Conservation (phyloP, 1,140 invertebrate species). For the Bicyclus anynana region DNA sequence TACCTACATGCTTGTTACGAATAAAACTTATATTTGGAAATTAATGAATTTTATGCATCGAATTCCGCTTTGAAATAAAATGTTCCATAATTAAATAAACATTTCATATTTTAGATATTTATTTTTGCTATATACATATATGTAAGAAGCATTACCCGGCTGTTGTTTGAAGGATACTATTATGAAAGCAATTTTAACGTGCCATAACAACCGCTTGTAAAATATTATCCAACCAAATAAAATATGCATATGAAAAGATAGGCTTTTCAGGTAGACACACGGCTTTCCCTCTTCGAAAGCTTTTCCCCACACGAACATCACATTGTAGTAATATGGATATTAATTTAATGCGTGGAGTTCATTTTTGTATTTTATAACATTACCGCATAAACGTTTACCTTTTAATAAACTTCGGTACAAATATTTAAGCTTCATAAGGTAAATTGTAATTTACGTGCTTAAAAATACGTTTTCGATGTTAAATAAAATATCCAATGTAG, state of each 20-base stretch:
- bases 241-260: constrained; percentile 13
- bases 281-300: constrained; percentile 12
- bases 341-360: constrained; percentile 17
- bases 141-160: too few species aligned
- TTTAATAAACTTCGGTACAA: constrained; percentile 20
- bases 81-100: too few species aligned
- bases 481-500: constrained; percentile 1
- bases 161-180: neutral
- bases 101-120: too few species aligned
- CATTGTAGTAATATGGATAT: constrained; percentile 17
- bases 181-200: neutral
- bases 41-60: too few species aligned
- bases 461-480: constrained; percentile 20
- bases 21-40: too few species aligned
- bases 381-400: constrained; percentile 20
- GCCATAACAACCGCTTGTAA: constrained; percentile 7
- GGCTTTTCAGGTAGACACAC: constrained; percentile 2
- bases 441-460: constrained; percentile 15
- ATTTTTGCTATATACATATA: too few species aligned
- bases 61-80: too few species aligned
- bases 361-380: constrained; percentile 19
- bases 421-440: constrained; percentile 21
- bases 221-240: constrained; percentile 18
- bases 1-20: too few species aligned
- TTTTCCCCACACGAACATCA: constrained; percentile 7